These are phyloP conservation scores for Thera obeliscata DNA, from an alignment of 2,888 invertebrate genomes.

Conservation along the genomic window DNA sequence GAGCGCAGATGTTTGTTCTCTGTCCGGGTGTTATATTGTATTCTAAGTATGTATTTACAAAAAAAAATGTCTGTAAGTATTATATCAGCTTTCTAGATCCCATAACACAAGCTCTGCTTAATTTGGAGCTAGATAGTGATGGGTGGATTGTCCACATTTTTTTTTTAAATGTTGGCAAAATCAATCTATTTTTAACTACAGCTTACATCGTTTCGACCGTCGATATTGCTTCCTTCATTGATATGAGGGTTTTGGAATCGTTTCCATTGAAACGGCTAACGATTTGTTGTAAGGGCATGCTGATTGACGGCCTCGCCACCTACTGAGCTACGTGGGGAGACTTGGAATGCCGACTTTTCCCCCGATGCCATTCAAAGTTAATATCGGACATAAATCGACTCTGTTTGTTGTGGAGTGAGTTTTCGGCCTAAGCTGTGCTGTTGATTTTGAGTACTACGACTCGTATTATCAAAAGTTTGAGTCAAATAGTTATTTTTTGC, in stretches of 20 bases:
- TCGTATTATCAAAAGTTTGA: too few relatives aligned
- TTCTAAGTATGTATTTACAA: too few relatives aligned
- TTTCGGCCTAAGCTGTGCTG: slow-evolving; percentile 8
- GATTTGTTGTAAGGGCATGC: slow-evolving; percentile 38
- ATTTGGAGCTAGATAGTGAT: too few relatives aligned
- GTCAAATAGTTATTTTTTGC: too few relatives aligned
- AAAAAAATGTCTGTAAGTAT: too few relatives aligned
- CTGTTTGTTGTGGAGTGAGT: slow-evolving; percentile 25
- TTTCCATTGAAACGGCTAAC: slow-evolving; percentile 45
- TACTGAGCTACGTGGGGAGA: slow-evolving; percentile 36
- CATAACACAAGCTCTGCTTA: too few relatives aligned
- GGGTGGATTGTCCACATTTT: neutral
- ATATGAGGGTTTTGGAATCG: slow-evolving; percentile 41
- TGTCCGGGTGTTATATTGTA: too few relatives aligned
- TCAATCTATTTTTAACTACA: slow-evolving; percentile 24
- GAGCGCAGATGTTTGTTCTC: too few relatives aligned
- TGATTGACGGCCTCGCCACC: slow-evolving; percentile 36
- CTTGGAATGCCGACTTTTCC: slow-evolving; percentile 27
- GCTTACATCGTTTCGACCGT: slow-evolving; percentile 30
- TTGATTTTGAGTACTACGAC: slow-evolving; percentile 12
- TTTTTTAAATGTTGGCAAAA: neutral
- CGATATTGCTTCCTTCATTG: slow-evolving; percentile 48
- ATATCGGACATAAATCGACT: slow-evolving; percentile 31
- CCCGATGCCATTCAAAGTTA: slow-evolving; percentile 22
- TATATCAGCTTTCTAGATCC: too few relatives aligned